Conservation (phyloP, 64 coral and sea anemone species). For the Pocillopora damicornis region DNA sequence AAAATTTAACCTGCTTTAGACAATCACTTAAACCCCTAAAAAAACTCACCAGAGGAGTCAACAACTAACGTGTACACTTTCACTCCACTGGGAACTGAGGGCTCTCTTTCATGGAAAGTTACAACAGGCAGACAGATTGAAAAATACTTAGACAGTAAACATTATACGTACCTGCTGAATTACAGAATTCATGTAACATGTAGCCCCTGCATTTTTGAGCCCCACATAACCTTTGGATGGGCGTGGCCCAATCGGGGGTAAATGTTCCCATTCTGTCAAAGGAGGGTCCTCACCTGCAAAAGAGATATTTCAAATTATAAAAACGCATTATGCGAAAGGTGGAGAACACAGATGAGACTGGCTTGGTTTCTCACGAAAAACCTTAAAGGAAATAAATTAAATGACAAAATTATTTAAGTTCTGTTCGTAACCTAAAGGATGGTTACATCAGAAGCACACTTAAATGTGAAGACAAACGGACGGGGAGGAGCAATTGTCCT, state of each 20-base stretch:
- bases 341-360: too few relatives aligned
- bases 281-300: slow-evolving; percentile 56
- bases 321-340: neutral
- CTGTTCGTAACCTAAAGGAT: too few relatives aligned
- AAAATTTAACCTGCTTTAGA: too few relatives aligned
- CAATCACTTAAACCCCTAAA: too few relatives aligned
- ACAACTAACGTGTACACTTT: too few relatives aligned
- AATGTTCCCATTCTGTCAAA: slow-evolving; percentile 88
- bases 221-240: slow-evolving; percentile 90
- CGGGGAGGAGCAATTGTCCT: too few relatives aligned
- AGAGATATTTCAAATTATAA: neutral
- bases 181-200: slow-evolving; percentile 99
- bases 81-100: neutral
- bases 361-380: too few relatives aligned
- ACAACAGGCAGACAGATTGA: too few relatives aligned
- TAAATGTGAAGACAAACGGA: too few relatives aligned
- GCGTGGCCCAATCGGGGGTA: slow-evolving; percentile 91
- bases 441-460: too few relatives aligned
- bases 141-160: neutral
- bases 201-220: slow-evolving; percentile 96
- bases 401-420: neutral
- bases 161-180: slow-evolving; percentile 84
- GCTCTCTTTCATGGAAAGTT: neutral
- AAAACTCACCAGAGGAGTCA: too few relatives aligned
- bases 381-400: neutral